Base-by-base conservation (phyloP, 2,888 invertebrate genomes). In the Blastobasis lacticolella region DNA sequence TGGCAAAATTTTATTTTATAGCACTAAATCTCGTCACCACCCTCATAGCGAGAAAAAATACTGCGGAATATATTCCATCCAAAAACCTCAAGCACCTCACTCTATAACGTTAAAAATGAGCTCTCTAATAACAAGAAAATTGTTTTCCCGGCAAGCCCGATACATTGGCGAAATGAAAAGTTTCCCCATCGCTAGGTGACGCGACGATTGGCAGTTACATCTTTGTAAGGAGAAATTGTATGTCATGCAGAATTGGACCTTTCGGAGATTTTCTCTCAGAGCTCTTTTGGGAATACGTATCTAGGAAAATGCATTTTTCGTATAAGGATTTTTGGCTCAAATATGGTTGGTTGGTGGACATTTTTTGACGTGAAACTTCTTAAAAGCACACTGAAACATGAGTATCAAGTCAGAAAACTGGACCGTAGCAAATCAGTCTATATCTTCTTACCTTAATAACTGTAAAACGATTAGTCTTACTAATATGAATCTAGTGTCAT, bases 201-300 rank as follows among this genome's bases (percentile, higher is more conserved):
- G 83, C 79, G 73, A 82, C 79, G 84, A 83, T 75, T 83, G 82
- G 78, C 82, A 78, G 83, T 79, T 79, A 84, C 83, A 85, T 86
- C 82, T 85, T 81, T 75, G 78, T 82, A 70, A 71, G 76, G 75
- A 46, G 23, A 23, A 51, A 51, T 50, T 46, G 50, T 46, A 50
- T 8, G 23, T 44, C 38, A 43, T 48, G 45, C 38, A 49, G 46
- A 50, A 38, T 46, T 50, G 38, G 44, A 45, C 48, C 45, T 48
- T 53, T 23, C n/a, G 42, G 48, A 42, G 5, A 8, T 10, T 41
- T 41, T 41, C 8, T 41, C 23, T 2, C 23, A 23, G 23, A 23
- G 23, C 23, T 2, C 23, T 23, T 23, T 23, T 23, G 23, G 23
- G 3, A 23, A 23, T 23, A 23, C 23, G 23, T 23, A 23, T 23